phyloP scores from a whole-genome alignment of 2,113 vertebrate genomes.

The Condylura cristata region DNA sequence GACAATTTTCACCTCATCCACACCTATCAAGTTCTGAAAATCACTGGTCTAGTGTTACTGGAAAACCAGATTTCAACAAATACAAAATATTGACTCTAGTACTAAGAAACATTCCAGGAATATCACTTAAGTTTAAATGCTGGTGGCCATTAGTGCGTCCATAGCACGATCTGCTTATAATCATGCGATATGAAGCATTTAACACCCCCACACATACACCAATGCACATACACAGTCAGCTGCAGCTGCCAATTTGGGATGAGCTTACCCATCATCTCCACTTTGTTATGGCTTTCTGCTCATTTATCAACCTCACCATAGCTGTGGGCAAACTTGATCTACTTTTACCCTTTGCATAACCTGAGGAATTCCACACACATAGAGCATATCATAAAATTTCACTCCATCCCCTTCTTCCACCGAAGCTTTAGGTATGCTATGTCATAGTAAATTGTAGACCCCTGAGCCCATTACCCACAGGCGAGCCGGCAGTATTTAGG shows the following conservation, averaged over 20 bases:
- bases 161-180: background rate
- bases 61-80: slow-evolving; percentile 1
- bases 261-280: background rate
- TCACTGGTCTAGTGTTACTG: background rate
- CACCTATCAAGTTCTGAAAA: background rate
- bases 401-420: background rate
- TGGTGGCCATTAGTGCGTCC: background rate
- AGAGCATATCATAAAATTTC: background rate
- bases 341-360: background rate
- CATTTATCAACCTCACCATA: background rate
- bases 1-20: background rate
- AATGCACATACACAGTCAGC: no score
- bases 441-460: background rate
- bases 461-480: background rate
- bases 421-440: background rate
- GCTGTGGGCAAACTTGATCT: background rate
- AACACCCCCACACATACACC: background rate
- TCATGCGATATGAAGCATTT: background rate
- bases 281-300: slow-evolving; percentile 29
- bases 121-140: background rate
- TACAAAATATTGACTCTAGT: background rate
- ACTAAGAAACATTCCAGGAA: slow-evolving; percentile 7
- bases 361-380: background rate
- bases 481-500: background rate
- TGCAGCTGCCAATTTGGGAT: background rate